phyloP scores from a whole-genome alignment of 2,888 invertebrate genomes.

The Orchesella flavescens region DNA sequence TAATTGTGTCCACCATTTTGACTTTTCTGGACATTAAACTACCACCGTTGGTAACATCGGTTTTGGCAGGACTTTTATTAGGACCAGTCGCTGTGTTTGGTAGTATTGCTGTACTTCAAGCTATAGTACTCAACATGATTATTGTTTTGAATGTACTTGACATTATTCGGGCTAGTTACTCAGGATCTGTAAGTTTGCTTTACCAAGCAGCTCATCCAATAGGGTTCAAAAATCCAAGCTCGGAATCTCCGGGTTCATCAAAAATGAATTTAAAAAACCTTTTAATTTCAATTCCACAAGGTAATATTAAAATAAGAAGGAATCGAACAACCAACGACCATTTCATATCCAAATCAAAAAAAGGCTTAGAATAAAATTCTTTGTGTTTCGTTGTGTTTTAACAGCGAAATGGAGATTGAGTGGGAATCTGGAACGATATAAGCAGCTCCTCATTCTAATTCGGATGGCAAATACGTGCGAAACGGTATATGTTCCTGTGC shows the following conservation, averaged over 20 bases:
- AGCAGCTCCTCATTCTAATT: not conserved
- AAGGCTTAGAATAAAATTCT: conserved; percentile 3
- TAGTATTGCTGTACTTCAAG: conserved; percentile 20
- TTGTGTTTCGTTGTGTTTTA: too few species aligned
- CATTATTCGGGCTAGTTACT: too few species aligned
- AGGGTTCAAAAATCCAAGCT: too few species aligned
- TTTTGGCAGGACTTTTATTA: not conserved
- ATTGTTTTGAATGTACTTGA: not conserved
- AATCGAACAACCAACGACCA: too few species aligned
- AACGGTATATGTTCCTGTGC: not conserved
- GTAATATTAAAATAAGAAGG: not conserved
- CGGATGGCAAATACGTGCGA: not conserved
- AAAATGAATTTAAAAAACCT: not conserved
- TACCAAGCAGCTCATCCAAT: too few species aligned
- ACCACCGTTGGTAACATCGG: not conserved
- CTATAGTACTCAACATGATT: not conserved
- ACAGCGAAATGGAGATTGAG: too few species aligned
- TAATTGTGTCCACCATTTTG: not conserved
- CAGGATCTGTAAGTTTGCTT: too few species aligned
- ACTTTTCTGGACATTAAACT: not conserved
- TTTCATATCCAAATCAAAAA: too few species aligned
- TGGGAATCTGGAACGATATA: not conserved
- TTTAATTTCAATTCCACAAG: not conserved
- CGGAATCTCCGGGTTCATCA: too few species aligned
- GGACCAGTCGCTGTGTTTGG: not conserved